Conservation (phyloP, 2,888 invertebrate species). For the Papilio demoleus region DNA sequence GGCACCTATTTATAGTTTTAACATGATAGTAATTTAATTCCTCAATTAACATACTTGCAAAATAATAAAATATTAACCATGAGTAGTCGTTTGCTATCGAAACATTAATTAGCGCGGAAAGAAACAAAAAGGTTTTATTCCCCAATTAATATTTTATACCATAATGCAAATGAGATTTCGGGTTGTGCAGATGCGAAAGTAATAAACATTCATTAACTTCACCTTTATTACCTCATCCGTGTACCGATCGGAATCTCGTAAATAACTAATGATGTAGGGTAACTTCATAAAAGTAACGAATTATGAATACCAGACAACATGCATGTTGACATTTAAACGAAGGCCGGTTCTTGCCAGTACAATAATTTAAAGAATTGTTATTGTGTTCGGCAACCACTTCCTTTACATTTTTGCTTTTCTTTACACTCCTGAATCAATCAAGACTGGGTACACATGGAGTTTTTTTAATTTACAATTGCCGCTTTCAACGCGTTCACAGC, state of each 20-base stretch:
- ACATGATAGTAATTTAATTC: no score
- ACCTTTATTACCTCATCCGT: conserved; percentile 33
- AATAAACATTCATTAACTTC: conserved; percentile 24
- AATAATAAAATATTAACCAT: no score
- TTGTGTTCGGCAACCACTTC: conserved; percentile 38
- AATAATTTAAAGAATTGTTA: conserved; percentile 32
- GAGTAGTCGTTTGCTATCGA: neutral
- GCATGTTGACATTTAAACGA: conserved; percentile 35
- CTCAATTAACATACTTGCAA: no score
- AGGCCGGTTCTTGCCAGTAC: conserved; percentile 24
- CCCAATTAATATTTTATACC: conserved; percentile 8
- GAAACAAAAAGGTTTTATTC: conserved; percentile 17
- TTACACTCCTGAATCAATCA: conserved; percentile 1
- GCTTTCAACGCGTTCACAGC: no score
- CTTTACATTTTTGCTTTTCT: conserved; percentile 21
- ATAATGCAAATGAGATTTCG: conserved; percentile 24
- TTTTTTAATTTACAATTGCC: neutral
- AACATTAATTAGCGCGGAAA: neutral
- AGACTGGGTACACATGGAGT: neutral
- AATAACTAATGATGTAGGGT: conserved; percentile 31
- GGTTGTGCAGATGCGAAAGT: conserved; percentile 15
- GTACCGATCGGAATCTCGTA: conserved; percentile 31
- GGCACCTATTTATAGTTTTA: no score
- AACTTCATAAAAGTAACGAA: conserved; percentile 39
- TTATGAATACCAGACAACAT: conserved; percentile 24